These are phyloP conservation scores for Conops quadrifasciatus DNA, from an alignment of 2,888 invertebrate genomes.

Conservation along the genomic window DNA sequence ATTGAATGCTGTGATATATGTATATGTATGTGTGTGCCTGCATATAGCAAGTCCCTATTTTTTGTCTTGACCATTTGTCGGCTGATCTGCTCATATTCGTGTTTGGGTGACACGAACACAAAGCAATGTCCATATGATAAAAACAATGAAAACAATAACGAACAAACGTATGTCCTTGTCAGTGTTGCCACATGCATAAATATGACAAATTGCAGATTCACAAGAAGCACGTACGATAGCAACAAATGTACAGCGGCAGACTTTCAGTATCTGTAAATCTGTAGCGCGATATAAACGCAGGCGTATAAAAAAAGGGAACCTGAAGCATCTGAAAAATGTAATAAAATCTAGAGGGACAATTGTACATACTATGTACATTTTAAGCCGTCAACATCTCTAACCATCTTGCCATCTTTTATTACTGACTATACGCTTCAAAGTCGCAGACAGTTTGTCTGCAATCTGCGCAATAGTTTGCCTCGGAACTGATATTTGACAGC, in stretches of 20 bases:
- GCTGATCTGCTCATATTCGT: not conserved
- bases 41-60: not conserved
- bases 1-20: conserved; percentile 17
- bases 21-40: no score
- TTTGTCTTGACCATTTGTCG: conserved; percentile 12
- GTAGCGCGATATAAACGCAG: no score
- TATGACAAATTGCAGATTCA: conserved; percentile 22
- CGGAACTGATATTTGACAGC: conserved; percentile 55
- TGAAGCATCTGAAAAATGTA: no score
- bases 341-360: conserved; percentile 37
- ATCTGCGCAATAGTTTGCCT: no score
- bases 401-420: no score
- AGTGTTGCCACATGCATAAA: conserved; percentile 28
- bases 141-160: conserved; percentile 13
- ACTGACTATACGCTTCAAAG: no score
- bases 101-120: conserved; percentile 1
- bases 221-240: conserved; percentile 32
- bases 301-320: no score
- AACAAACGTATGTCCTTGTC: conserved; percentile 8
- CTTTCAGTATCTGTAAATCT: no score
- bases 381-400: no score
- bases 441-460: no score
- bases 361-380: no score
- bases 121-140: not conserved
- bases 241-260: conserved; percentile 21